phyloP scores from a whole-genome alignment of 2,888 invertebrate species.

The Thereva nobilitata region DNA sequence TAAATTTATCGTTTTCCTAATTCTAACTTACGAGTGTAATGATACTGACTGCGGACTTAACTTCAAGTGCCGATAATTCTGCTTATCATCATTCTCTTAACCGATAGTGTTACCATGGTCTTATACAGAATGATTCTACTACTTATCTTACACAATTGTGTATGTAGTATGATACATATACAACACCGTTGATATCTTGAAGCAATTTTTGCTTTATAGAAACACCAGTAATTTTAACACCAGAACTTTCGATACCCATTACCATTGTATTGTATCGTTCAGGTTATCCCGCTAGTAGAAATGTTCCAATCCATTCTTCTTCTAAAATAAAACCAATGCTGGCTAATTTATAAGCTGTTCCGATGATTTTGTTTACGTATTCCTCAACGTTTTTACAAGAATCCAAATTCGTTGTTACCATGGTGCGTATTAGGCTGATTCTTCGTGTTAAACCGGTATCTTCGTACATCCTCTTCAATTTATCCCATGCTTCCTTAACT shows the following conservation, averaged over 20 bases:
- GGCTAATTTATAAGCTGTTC: conserved; percentile 46
- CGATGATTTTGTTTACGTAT: conserved; percentile 47
- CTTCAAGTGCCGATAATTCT: too few relatives aligned
- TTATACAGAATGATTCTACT: too few relatives aligned
- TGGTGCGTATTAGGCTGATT: conserved; percentile 45
- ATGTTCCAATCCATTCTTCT: conserved; percentile 47
- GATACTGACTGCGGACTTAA: too few relatives aligned
- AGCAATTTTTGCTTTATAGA: conserved; percentile 41
- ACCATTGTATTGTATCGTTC: conserved; percentile 48
- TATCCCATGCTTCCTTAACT: too few relatives aligned
- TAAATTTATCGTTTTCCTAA: too few relatives aligned
- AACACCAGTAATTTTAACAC: conserved; percentile 45
- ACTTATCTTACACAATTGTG: too few relatives aligned
- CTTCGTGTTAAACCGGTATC: conserved; percentile 48
- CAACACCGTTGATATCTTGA: too few relatives aligned
- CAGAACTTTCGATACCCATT: conserved; percentile 44
- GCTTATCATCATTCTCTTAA: too few relatives aligned
- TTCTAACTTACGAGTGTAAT: too few relatives aligned
- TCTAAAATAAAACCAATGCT: conserved; percentile 43
- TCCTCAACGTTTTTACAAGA: conserved; percentile 46
- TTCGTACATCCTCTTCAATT: too few relatives aligned
- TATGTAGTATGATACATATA: too few relatives aligned
- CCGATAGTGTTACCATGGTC: too few relatives aligned
- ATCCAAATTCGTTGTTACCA: conserved; percentile 41
- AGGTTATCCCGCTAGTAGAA: conserved; percentile 47